These are phyloP conservation scores for Leptopilina myrica DNA, from an alignment of 2,888 invertebrate species.

Conservation along the genomic window DNA sequence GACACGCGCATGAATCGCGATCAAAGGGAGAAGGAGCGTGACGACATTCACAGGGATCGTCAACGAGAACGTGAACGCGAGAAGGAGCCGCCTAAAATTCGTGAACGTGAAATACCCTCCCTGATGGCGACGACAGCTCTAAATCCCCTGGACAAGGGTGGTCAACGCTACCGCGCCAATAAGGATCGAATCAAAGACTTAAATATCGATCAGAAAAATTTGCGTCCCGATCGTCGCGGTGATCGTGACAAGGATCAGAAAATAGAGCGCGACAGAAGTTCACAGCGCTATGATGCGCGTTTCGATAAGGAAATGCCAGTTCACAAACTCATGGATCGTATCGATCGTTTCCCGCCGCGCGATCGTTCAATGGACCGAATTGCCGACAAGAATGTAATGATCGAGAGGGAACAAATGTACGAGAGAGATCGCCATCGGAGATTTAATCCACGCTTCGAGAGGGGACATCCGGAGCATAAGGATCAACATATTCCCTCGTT, in stretches of 20 bases:
- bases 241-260: slow-evolving; percentile 68
- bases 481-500: slow-evolving; percentile 63
- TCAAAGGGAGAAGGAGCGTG: slow-evolving; percentile 74
- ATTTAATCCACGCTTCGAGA: slow-evolving; percentile 60
- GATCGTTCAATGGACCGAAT: slow-evolving; percentile 76
- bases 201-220: slow-evolving; percentile 63
- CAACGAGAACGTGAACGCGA: slow-evolving; percentile 79
- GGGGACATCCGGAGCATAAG: slow-evolving; percentile 64
- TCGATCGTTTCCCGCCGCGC: slow-evolving; percentile 78
- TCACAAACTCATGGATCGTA: slow-evolving; percentile 74
- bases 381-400: slow-evolving; percentile 75
- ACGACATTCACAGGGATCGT: slow-evolving; percentile 81
- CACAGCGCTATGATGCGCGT: slow-evolving; percentile 65
- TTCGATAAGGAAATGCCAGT: slow-evolving; percentile 66
- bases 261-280: slow-evolving; percentile 60
- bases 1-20: slow-evolving; percentile 62
- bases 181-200: slow-evolving; percentile 60
- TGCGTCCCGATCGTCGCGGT: slow-evolving; percentile 63
- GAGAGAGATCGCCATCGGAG: slow-evolving; percentile 67
- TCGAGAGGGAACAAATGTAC: slow-evolving; percentile 65
- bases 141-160: slow-evolving; percentile 52
- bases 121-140: slow-evolving; percentile 74
- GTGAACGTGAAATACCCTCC: slow-evolving; percentile 78
- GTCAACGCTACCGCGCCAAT: slow-evolving; percentile 54
- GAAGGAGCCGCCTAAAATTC: slow-evolving; percentile 75